A percentile compares a stretch with the other conserved stretches of the same genome.
Conservation (phyloP, 2,888 invertebrate genomes). For the Cryptosula pallasiana region DNA sequence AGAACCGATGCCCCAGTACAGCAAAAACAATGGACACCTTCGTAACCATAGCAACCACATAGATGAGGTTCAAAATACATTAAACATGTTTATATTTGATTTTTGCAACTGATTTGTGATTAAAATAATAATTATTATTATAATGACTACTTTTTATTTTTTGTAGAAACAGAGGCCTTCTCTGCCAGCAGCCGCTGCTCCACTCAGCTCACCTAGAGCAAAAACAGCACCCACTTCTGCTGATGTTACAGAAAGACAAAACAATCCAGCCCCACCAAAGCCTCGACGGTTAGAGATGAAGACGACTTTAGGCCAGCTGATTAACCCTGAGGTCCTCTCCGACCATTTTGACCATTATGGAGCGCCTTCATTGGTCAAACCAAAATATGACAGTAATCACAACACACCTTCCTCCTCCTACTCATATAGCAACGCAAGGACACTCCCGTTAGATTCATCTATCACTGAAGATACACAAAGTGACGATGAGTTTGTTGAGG, state of each 20-base stretch:
- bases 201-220: neutral
- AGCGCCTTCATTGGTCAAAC: conserved; percentile 29
- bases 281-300: conserved; percentile 10
- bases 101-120: too few species aligned
- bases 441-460: neutral
- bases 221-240: neutral
- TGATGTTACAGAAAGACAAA: neutral
- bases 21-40: conserved; percentile 19
- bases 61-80: neutral
- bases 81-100: too few species aligned
- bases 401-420: neutral
- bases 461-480: neutral
- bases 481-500: conserved; percentile 21
- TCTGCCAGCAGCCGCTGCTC: neutral
- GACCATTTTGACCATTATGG: conserved; percentile 53
- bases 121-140: too few species aligned
- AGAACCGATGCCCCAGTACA: neutral
- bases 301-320: conserved; percentile 32
- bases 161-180: conserved; percentile 13
- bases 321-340: conserved; percentile 47
- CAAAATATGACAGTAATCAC: neutral
- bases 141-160: too few species aligned
- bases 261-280: conserved; percentile 19
- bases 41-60: conserved; percentile 14
- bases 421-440: neutral